phyloP scores from a whole-genome alignment of 1,140 invertebrate species.

The Steinernema khuongi region DNA sequence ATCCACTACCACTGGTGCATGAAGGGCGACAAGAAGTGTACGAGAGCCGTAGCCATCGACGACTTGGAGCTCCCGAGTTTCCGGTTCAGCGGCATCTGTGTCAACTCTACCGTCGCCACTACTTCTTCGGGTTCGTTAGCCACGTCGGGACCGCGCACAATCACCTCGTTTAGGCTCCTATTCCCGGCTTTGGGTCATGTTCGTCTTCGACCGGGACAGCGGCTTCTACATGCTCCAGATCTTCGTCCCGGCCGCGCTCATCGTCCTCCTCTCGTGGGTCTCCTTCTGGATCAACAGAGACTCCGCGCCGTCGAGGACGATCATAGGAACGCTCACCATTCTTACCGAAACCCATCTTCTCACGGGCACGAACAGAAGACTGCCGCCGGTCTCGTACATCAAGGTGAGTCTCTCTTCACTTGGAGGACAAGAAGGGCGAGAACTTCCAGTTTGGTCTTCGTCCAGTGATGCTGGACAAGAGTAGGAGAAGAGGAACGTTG shows the following conservation, averaged over 20 bases:
- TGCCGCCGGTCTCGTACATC: conserved; percentile 48
- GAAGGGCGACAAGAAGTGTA: conserved; percentile 24
- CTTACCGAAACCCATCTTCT: conserved; percentile 49
- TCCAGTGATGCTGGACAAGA: neutral
- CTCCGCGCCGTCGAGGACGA: conserved; percentile 41
- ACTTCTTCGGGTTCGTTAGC: conserved; percentile 33
- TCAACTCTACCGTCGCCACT: conserved; percentile 32
- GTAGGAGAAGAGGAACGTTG: no score
- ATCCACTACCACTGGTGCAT: conserved; percentile 38
- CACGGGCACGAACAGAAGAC: conserved; percentile 36
- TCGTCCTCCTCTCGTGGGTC: conserved; percentile 96
- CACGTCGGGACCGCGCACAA: neutral
- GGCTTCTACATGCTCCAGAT: conserved; percentile 98
- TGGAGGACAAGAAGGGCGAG: no score
- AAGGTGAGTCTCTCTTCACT: conserved; percentile 21
- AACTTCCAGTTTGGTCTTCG: neutral
- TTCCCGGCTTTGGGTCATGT: conserved; percentile 87
- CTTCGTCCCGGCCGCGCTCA: conserved; percentile 92
- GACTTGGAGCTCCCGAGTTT: conserved; percentile 36
- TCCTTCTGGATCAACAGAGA: conserved; percentile 60
- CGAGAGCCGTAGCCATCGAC: conserved; percentile 32
- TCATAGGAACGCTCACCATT: conserved; percentile 46
- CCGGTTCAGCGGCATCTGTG: conserved; percentile 32
- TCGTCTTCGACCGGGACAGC: conserved; percentile 93
- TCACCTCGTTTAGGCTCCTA: conserved; percentile 74